Evolutionary conservation across 2,113 vertebrate genomes (phyloP), one percentile per base, ranked within the genome.

Genomic region (Nesoenas mayeri): DNA sequence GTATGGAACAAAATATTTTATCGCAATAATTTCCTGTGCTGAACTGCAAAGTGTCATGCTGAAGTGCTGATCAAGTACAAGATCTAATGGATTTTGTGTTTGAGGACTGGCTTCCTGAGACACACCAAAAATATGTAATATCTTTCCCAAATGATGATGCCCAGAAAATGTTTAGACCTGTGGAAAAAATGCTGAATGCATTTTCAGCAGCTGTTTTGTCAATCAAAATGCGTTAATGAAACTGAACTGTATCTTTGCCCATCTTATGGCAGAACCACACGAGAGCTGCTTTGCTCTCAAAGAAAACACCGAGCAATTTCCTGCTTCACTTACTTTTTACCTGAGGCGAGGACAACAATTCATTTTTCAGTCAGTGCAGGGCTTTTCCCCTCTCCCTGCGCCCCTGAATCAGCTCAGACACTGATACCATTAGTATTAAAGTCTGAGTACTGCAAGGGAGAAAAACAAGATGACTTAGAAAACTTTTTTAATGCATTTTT

Each of bases 301-400:
- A 79, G 93, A 93, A 91, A 95, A 95, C 91, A 95, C 90, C 73
- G 90, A 92, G 93, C 92, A 93, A 94, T 96, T 96, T 96, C 91
- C 86, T 96, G 88, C 96, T 92, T 89, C 91, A 16, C 88, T 96
- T 87, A 70, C 61, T 93, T 61, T 92, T 92, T 66, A 95, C 96
- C 95, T 95, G 92, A 77, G 93, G 86, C 66, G 8, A 95, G 73
- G 92, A 94, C 88, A 86, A 44, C 88, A 71, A 91, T 93, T 91
- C 93, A 18, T 61, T 91, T 81, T 82, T 42, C 96, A 84, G 16
- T 84, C 93, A 84, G 77, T 69, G 77, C 90, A 64, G 86, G 86
- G 86, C 95, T 85, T 92, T 89, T 81, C 78, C 80, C 65, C 87
- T 95, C 91, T 95, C 65, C 80, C 88, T 3, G 3, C 5, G 9